Evolutionary conservation across 2,888 invertebrate genomes (phyloP), one percentile per base, ranked within the genome.

Genomic region (Venusia cambrica): DNA sequence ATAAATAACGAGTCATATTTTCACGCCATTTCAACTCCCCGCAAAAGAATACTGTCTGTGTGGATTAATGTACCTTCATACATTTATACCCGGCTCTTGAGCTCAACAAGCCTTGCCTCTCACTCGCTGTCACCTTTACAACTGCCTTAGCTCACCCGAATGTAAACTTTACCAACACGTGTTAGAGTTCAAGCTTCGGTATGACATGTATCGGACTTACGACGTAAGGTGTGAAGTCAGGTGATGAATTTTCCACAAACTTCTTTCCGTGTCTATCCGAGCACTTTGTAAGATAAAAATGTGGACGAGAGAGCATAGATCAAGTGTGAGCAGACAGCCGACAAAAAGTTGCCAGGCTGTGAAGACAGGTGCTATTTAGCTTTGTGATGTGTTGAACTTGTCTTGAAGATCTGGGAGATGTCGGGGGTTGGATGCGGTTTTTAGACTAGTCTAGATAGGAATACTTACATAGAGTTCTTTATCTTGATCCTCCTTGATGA

Each of bases 271-370:
- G 83, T 84, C 83, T 84, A 79, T 79, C 76, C 73, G 73, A 83
- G 80, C 79, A 84, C 81, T 84, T 84, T 84, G 85, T 79, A 77
- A 81, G 81, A 84, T 85, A 85, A 85, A 81, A 85, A 79, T 78
- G 79, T 78, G 78, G 72, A 71, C 66, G 71, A 62, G 68, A 70
- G 69, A 73, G 74, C 77, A 80, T 83, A 83, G 83, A 84, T 84
- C 81, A 80, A 63, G 72, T 73, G 70, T 63, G 61, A 54, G 61
- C 39, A 51, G 68, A 67, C 67, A 70, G 64, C 57, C 57, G 65
- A 64, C 74, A 80, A 80, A 78, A 77, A 78, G 73, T 69, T 63
- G 63, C 60, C 58, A 48, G 42, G 40, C 37, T 43, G 28, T 48
- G 48, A 45, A 62, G 73, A 70, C 69, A 72, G 67, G 60, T 66